Evolutionary conservation across 2,888 invertebrate species (phyloP), one percentile per base, ranked within the genome.

Genomic region (Nymphalis c-album): DNA sequence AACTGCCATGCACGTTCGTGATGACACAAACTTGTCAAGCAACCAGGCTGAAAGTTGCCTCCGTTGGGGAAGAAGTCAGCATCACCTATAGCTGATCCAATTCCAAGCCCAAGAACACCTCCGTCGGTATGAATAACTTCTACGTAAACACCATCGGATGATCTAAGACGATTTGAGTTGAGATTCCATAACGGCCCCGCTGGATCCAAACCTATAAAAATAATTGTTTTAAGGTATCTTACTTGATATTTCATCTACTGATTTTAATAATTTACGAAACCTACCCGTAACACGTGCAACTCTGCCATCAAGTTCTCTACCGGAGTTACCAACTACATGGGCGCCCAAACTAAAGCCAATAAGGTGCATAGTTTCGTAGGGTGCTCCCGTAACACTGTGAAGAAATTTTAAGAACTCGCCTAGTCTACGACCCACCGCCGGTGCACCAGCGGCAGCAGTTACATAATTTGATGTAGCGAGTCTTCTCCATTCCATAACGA

Each of bases 41-140:
- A 87, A 0, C 82, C 85, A 4, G 86, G 85, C 67, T 87, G 86
- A 17, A 73, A 74, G 45, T 63, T 78, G 3, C 94, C 94, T 53
- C 90, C 87, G 71, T 94, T 94, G n/a, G 93, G 93, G 85, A 91
- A 94, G 80, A 94, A 94, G 77, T 94, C 94, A 8, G 82, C 93
- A 68, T 92, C 84, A 0, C 91, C 93, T 4, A 93, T 80, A 7
- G 73, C 74, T 69, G 20, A 18, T n/a, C 59, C 63, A n/a, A 74
- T 71, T 7, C 73, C 73, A 69, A 82, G 8, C 86, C 91, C 22
- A 80, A 76, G 4, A 82, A 48, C 1, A 8, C 67, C 3, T 81
- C 66, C 83, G 71, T 88, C 85, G 0, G 91, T 91, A 71, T 92
- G 91, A 0, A 91, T 89, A 0, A 86, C 80, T 76, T 91, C 91